A percentile compares a stretch with the other conserved stretches of the same genome.
Conservation (phyloP, 1,140 invertebrate species). For the Mamestra configurata region DNA sequence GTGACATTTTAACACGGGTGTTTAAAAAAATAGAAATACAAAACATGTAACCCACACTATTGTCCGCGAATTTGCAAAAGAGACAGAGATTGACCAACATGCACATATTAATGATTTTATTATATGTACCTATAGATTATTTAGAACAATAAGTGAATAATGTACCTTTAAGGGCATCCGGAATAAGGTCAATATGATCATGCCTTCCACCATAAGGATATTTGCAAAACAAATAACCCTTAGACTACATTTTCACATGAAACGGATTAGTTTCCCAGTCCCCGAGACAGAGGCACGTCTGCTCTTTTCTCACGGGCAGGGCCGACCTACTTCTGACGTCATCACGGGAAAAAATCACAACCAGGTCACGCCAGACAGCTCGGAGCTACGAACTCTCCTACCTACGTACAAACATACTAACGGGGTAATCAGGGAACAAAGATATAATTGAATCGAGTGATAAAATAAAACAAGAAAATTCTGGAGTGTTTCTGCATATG, state of each 20-base stretch:
- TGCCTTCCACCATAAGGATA: background rate
- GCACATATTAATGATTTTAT: too few relatives aligned
- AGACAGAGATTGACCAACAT: too few relatives aligned
- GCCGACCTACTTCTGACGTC: constrained; percentile 44
- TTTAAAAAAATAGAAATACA: too few relatives aligned
- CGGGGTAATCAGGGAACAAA: background rate
- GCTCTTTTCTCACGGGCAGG: constrained; percentile 30
- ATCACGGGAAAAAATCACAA: constrained; percentile 35
- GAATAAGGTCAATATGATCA: too few relatives aligned
- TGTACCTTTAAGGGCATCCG: too few relatives aligned
- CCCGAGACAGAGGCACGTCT: constrained; percentile 9
- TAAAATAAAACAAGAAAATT: background rate
- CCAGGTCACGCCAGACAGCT: constrained; percentile 29
- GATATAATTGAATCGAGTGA: background rate
- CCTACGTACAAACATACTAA: background rate
- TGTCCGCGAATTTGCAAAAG: too few relatives aligned
- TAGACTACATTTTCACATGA: background rate
- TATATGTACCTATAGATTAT: too few relatives aligned
- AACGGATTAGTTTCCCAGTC: background rate
- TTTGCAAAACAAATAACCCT: background rate
- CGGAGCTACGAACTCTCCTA: background rate
- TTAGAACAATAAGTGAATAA: too few relatives aligned
- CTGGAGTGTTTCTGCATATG: too few relatives aligned
- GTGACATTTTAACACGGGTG: too few relatives aligned
- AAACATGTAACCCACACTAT: too few relatives aligned